Base-by-base conservation (phyloP, 2,888 invertebrate species). In the Eupsilia transversa region DNA sequence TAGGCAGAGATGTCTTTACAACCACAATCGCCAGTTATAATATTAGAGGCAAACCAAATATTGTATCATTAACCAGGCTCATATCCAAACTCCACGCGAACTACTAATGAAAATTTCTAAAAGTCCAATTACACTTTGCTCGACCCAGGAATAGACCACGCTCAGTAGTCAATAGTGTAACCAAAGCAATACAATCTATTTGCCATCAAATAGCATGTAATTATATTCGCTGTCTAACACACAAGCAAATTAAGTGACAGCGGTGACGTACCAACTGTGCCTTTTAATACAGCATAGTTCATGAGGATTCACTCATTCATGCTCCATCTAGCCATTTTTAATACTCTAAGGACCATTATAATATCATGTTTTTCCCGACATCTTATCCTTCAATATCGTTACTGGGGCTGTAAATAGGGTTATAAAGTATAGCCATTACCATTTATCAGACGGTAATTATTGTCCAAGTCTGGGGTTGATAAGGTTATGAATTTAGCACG, bases 391-490 rank as follows among this genome's bases (percentile, higher is more conserved):
- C 80, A 83, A 82, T 82, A 80, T 80, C 75, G 84, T 84, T 76
- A 71, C 77, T 63, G 38, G 64, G 84, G 85, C 63, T 66, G 77
- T 78, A 77, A 85, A 77, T 77, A 81, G 77, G 56, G 72, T 68
- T 76, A 75, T 86, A 86, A 85, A 83, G 59, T 83, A 70, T 72
- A 52, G 17, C 73, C 73, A 75, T 80, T 68, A 86, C 77, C 86
- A 70, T 86, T 72, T 80, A 80, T 83, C 86, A 78, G 65, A 10
- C 12, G 59, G 77, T 86, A 83, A 86, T 84, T 86, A 84, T 84
- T 78, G 75, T 80, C 74, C 77, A 57, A 75, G 64, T 73, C 67
- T 38, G 69, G 73, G 69, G 76, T 59, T 65, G 66, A 82, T n/a
- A 77, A 72, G 68, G 75, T 80, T 83, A 80, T 86, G 86, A 86